Base-by-base conservation (phyloP, 2,113 vertebrate species). In the Fregata magnificens region DNA sequence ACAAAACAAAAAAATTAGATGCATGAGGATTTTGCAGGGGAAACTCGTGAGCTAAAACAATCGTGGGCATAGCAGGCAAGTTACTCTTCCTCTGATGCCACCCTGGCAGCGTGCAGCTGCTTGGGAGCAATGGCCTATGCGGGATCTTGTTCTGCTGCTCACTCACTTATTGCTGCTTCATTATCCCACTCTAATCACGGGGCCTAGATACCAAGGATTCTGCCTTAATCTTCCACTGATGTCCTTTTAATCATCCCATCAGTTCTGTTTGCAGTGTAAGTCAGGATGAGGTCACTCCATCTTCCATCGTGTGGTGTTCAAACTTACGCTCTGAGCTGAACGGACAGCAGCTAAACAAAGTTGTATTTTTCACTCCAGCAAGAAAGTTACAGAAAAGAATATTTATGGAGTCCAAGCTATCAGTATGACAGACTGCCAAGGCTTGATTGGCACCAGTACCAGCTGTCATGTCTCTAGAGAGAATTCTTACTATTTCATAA, bases 201-300 rank as follows among this genome's bases (percentile, higher is more conserved):
- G 70, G 71, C 89, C 86, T 38, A 85, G 78, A 95, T 91, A 94
- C 66, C 69, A 90, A 91, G 91, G 86, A 95, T 95, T 95, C 87
- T 53, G 94, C 89, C 93, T 88, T 97, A 90, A 97, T 96, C 95
- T 93, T 84, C 80, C 74, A 42, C 62, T 88, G 45, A 89, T 80
- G 92, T 90, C 66, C 71, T 36, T 87, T 96, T 96, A 96, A 96
- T 97, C 96, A 91, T 53, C 81, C 44, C 77, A 94, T 85, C 86
- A 58, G 65, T 66, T 96, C 84, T 83, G 58, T 50, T 55, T 50
- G 61, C 55, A n/a, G 45, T 53, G 6, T 32, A 87, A 88, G 28
- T 58, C 94, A 73, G 49, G 69, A 45, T 26, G 36, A 90, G 83
- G 93, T 91, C 91, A 76, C 44, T 72, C 70, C 78, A 40, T 22